Evolutionary conservation across 2,888 invertebrate species (phyloP), one percentile per base, ranked within the genome.

Genomic region (Nemotelus pantherinus): DNA sequence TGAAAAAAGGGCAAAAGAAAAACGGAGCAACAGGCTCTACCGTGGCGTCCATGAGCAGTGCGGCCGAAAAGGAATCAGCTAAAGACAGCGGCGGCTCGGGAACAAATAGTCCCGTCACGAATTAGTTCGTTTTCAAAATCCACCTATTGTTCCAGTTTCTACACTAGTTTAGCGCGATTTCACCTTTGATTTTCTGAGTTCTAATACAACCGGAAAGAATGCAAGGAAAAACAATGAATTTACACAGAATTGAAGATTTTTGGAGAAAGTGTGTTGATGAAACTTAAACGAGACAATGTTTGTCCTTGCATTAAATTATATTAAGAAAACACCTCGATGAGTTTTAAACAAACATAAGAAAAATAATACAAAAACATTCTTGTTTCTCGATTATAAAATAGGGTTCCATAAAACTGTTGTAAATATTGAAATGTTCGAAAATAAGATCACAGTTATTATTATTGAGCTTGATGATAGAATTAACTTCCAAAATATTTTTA

Each of bases 61-160:
- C 82, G 43, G 75, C 43, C 64, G 81, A 81, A 41, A 48, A 78
- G 60, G 77, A 80, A 77, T 79, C 88, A 80, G 88, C 89, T 41
- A 91, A 91, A 80, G 91, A 91, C 82, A 92, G 92, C 80, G 91
- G 92, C 82, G 93, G 93, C 79, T 94, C 94, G 81, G 94, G 94
- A 43, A 95, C 95, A 0, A 94, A 95, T 86, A 95, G 94, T 87
- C 95, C 95, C 43, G 91, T 89, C 83, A 89, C 90, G 78, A 90
- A 89, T 83, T 90, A 89, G 67, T 48, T 45, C n/a, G 10, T 39
- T 50, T 64, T 50, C 9, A 10, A 10, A 6, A 44, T 9, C 41
- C 10, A 45, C 25, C 44, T 43, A 44, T 45, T 57, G n/a, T 25
- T 60, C 48, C 25, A 58, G 3, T 68, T 50, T 39, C n/a, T 68